Evolutionary conservation across 2,888 invertebrate genomes (phyloP), one percentile per base, ranked within the genome.

Genomic region (Spisula subtruncata): DNA sequence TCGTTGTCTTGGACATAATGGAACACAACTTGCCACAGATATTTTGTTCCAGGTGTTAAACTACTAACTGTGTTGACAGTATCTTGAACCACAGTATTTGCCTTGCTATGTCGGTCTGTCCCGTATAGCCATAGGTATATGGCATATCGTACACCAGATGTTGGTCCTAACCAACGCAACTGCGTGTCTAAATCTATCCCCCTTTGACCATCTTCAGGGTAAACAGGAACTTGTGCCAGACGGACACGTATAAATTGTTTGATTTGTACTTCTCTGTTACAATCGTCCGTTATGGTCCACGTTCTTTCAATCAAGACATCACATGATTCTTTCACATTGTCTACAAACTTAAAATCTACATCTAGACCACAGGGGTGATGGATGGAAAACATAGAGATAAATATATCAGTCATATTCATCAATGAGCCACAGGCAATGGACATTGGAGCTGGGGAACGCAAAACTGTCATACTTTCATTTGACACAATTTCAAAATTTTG

Each of bases 11-110:
- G 75, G 5, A n/a, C 20, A 29, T 81, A 75, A 60, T 81, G 6
- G 35, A 79, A 89, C n/a, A 89, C 91, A 32, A 91, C 54, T 46
- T 91, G 91, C 91, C 91, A 91, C 10, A 56, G 71, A 79, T 89
- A 89, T 71, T 81, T 83, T 60, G 89, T 89, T 0, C 83, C 88
- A 10, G 89, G 82, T 48, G 82, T n/a, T 25, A 88, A 51, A 12
- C n/a, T 14, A 25, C 35, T 6, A 2, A 46, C 4, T 4, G 41
- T 54, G 25, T 46, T 71, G 6, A 35, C 29, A 8, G 60, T 83
- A 5, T 54, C 6, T n/a, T 41, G n/a, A 29, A 87, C 48, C 0
- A 20, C 54, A 20, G 18, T 32, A 12, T 18, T 25, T 6, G 86
- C 51, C 12, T 29, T 20, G 2, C 29, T 41, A 41, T 86, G 83